Base-by-base conservation (phyloP, 2,888 invertebrate species). In the Nomada flava region DNA sequence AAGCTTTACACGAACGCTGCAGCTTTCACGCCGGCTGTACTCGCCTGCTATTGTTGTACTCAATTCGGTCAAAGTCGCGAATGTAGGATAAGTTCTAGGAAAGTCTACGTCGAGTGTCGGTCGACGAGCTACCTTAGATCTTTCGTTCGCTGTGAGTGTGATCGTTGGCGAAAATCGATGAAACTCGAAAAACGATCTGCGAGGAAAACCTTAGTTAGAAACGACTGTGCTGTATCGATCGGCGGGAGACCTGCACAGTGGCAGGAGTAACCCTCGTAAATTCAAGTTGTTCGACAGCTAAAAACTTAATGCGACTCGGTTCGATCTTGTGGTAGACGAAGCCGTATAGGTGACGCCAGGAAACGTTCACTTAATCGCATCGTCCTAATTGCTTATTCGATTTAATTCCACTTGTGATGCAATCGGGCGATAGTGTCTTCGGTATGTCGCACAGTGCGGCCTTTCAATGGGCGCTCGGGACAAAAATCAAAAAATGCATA, bases 321-420 rank as follows among this genome's bases (percentile, higher is more conserved):
- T 79, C 74, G 73, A 83, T 79, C 67, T 63, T 55, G 53, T 52
- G 62, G 69, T 60, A 47, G 62, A 23, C 69, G 80, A 88, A 88
- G 87, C 87, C 85, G 47, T 80, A 79, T 75, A 60, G 23, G 26
- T 53, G 70, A 70, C 55, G 68, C 52, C 76, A 76, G 86, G 79
- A 87, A 87, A 79, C 86, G 88, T 77, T 86, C 77, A 57, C 83
- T 89, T 90, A 89, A 91, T 91, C 90, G 86, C 88, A 88, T 91
- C 88, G 79, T 81, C 82, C 67, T 79, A 64, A 85, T 86, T 87
- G 79, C 82, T 84, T 85, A 86, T 86, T 88, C 86, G 85, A 91
- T 90, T 89, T 88, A 81, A 90, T 88, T 78, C 85, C 88, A 86
- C 88, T 88, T 88, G 88, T 87, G 87, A 89, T 82, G 84, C 83